Conservation (phyloP, 2,888 invertebrate species). For the Temnothorax rugatulus region DNA sequence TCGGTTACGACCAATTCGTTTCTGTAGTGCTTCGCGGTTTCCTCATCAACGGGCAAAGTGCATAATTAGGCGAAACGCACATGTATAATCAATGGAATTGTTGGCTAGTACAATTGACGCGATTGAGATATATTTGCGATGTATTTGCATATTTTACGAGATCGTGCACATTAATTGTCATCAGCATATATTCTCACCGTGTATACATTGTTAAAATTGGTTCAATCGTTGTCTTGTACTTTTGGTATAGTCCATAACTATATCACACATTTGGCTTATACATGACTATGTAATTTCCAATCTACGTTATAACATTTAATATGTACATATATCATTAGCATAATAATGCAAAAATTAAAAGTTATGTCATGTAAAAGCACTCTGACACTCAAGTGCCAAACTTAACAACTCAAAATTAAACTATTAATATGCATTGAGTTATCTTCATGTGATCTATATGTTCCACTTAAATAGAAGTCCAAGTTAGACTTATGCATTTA, state of each 20-base stretch:
- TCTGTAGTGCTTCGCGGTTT: constrained; percentile 61
- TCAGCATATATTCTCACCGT: not conserved
- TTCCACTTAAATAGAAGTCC: not conserved
- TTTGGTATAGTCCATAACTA: not conserved
- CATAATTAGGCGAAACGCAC: constrained; percentile 62
- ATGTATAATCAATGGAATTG: constrained; percentile 66
- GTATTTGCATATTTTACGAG: constrained; percentile 39
- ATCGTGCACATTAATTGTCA: constrained; percentile 39
- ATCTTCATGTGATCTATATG: not conserved
- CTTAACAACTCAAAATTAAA: constrained; percentile 10
- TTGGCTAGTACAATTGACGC: constrained; percentile 65
- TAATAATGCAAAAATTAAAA: not conserved
- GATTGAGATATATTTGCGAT: constrained; percentile 54
- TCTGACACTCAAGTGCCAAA: not conserved
- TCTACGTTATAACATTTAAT: not conserved
- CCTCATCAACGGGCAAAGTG: constrained; percentile 62
- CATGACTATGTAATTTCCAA: not conserved
- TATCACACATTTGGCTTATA: not conserved
- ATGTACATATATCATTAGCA: not conserved
- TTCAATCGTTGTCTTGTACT: constrained; percentile 6
- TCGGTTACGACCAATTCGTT: constrained; percentile 64
- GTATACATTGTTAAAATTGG: not conserved
- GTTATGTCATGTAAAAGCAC: not conserved
- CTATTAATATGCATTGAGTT: not conserved
- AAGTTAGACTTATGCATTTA: constrained; percentile 2